Evolutionary conservation across 1,140 invertebrate genomes (phyloP).

Genomic region (Penaeus chinensis): DNA sequence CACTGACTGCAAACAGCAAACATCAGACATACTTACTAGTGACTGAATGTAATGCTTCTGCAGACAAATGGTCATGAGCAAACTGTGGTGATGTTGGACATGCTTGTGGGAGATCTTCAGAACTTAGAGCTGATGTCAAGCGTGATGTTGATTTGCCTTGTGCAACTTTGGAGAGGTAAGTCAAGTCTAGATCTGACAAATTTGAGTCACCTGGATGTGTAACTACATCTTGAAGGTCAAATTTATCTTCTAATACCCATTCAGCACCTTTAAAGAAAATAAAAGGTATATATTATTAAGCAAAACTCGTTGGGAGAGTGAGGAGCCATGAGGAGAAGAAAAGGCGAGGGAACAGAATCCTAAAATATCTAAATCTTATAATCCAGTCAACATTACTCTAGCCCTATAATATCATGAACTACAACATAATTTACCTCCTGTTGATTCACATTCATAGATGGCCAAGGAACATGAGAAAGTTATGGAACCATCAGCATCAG

Average conservation of each 20-base stretch:
- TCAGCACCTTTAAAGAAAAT: slow-evolving; percentile 74
- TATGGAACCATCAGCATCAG: slow-evolving; percentile 33
- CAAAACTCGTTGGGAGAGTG: neutral
- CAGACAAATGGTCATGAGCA: slow-evolving; percentile 30
- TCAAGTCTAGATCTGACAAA: slow-evolving; percentile 35
- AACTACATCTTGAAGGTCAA: slow-evolving; percentile 85
- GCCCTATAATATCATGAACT: too few relatives aligned
- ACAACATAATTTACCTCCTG: slow-evolving; percentile 79
- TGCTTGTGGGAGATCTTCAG: slow-evolving; percentile 41
- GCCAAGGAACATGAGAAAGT: slow-evolving; percentile 75
- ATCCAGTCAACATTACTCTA: too few relatives aligned
- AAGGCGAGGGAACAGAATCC: too few relatives aligned
- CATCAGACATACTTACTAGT: slow-evolving; percentile 38
- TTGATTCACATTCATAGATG: slow-evolving; percentile 99
- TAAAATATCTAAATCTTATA: too few relatives aligned
- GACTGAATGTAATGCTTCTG: slow-evolving; percentile 58
- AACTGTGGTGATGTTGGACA: neutral
- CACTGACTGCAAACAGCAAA: too few relatives aligned
- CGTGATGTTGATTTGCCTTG: slow-evolving; percentile 40
- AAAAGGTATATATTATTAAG: slow-evolving; percentile 29
- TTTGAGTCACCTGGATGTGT: slow-evolving; percentile 11
- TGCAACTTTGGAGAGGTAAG: slow-evolving; percentile 49
- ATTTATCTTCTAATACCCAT: slow-evolving; percentile 98
- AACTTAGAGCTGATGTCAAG: slow-evolving; percentile 41
- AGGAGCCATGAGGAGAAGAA: neutral